Conservation (phyloP, 2,888 invertebrate species). For the Unio pictorum region DNA sequence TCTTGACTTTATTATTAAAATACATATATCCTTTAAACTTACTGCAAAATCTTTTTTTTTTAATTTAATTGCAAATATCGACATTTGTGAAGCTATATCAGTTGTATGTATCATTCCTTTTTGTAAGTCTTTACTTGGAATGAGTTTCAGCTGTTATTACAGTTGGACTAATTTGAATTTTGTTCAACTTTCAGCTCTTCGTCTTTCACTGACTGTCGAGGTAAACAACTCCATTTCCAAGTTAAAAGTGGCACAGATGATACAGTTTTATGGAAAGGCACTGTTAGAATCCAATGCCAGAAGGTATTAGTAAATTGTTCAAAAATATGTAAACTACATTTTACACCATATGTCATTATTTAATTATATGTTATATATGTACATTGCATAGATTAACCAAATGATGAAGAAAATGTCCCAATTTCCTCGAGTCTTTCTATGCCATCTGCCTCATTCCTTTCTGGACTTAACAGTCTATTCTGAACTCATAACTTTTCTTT, state of each 20-base stretch:
- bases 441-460: no score
- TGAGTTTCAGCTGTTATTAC: neutral
- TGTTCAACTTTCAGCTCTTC: slow-evolving; percentile 73
- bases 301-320: slow-evolving; percentile 49
- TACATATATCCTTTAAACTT: no score
- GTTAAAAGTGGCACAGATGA: slow-evolving; percentile 79
- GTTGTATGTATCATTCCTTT: neutral
- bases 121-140: neutral
- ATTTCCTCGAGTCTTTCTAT: no score
- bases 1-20: no score
- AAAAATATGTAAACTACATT: neutral
- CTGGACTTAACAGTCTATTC: no score
- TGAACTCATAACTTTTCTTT: no score
- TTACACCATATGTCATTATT: neutral
- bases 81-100: neutral
- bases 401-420: no score
- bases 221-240: slow-evolving; percentile 79
- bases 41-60: no score
- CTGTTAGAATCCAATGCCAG: slow-evolving; percentile 75
- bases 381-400: no score
- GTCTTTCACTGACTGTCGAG: slow-evolving; percentile 77
- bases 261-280: slow-evolving; percentile 80
- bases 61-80: no score
- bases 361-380: no score
- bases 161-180: no score